A percentile compares a stretch with the other conserved stretches of the same genome.
phyloP scores from a whole-genome alignment of 2,797 vertebrate genomes.

The Catostomus latipinnis region DNA sequence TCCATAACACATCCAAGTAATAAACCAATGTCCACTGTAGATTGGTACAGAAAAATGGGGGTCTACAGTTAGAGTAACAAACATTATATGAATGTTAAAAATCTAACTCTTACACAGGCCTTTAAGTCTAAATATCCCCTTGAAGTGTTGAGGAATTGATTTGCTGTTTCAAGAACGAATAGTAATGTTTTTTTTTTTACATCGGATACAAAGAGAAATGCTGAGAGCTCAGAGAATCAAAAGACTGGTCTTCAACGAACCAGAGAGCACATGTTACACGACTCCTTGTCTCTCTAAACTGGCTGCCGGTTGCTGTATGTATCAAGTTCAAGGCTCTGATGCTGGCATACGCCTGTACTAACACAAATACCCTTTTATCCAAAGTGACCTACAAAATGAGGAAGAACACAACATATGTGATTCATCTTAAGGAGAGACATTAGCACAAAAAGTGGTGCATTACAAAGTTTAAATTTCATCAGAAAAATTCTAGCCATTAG shows the following conservation, averaged over 20 bases:
- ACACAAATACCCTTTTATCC: no score
- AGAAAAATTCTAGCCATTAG: no score
- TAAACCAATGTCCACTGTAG: neutral
- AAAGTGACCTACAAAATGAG: no score
- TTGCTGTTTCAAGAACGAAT: conserved; percentile 60
- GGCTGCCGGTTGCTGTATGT: no score
- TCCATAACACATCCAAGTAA: neutral
- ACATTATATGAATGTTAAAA: conserved; percentile 18
- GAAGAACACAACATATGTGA: no score
- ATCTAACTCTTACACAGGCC: conserved; percentile 56
- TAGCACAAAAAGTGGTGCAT: no score
- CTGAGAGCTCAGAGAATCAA: conserved; percentile 74
- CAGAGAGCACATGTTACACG: conserved; percentile 59
- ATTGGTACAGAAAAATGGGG: neutral
- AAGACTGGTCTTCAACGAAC: conserved; percentile 63
- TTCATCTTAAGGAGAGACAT: no score
- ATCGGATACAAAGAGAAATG: conserved; percentile 73
- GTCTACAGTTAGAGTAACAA: conserved; percentile 17
- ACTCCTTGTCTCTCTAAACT: no score
- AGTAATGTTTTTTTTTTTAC: conserved; percentile 73
- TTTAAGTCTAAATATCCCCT: conserved; percentile 69
- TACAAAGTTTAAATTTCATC: no score
- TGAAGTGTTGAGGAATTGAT: conserved; percentile 51
- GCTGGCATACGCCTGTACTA: no score
- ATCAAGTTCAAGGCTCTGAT: no score